Percentiles rank a stretch among this genome's conserved stretches.
phyloP scores from a whole-genome alignment of 2,797 vertebrate species.

The Limnodromus scolopaceus region DNA sequence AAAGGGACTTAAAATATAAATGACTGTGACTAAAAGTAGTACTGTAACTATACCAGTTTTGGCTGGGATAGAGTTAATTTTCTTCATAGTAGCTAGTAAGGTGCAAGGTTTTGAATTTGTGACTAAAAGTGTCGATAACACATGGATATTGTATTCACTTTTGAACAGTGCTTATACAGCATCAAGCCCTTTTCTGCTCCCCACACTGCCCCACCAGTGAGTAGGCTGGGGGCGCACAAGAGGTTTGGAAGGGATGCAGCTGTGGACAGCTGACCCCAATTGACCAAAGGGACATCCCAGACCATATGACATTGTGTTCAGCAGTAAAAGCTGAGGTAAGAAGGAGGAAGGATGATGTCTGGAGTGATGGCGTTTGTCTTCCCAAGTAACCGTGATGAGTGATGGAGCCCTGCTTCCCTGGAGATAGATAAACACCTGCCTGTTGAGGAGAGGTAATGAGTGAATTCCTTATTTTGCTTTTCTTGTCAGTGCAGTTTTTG shows the following conservation, averaged over 20 bases:
- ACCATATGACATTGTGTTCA: neutral
- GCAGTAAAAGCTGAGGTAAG: neutral
- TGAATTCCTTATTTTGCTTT: neutral
- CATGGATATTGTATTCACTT: rapidly evolving
- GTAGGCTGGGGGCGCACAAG: neutral
- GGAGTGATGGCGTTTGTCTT: neutral
- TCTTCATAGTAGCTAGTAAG: neutral
- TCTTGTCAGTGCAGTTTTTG: neutral
- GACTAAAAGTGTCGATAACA: neutral
- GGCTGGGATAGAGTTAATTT: neutral
- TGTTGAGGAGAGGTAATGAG: neutral
- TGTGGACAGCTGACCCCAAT: neutral
- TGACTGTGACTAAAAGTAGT: neutral
- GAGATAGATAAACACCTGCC: neutral
- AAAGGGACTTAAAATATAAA: neutral
- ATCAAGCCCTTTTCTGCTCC: neutral
- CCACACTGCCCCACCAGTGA: rapidly evolving
- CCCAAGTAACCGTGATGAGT: rapidly evolving
- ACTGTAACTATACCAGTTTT: neutral
- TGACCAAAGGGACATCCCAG: neutral
- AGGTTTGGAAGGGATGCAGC: neutral
- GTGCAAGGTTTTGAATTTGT: neutral
- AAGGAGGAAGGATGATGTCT: neutral
- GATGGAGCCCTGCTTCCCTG: neutral
- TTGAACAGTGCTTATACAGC: neutral